Base-by-base conservation (phyloP, 2,797 vertebrate genomes). In the Sciurus vulgaris region DNA sequence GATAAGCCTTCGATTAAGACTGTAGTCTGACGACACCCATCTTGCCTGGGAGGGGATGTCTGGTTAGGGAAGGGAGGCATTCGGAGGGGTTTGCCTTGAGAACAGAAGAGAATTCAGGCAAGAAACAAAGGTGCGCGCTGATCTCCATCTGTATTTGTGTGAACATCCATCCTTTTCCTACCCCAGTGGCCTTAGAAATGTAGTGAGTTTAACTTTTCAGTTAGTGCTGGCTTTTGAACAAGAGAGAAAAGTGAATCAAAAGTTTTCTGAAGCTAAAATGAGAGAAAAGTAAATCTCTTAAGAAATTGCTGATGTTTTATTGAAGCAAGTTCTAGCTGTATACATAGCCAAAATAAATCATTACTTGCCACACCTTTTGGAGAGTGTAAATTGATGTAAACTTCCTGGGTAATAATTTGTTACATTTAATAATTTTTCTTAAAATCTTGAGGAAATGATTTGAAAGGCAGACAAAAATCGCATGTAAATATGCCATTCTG, bases 381-480 rank as follows among this genome's bases (percentile, higher is more conserved):
- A 2, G 9, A 86, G 33, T 89, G 3, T 76, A 96, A 78, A 92
- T 89, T 93, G 49, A 69, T 82, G 86, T 74, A 61, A n/a, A 20
- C 35, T 78, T 95, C 24, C 70, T 54, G 4, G 20, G 22, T 89
- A 67, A 86, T 47, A 84, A 83, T 87, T 92, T 84, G 76, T 22
- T 63, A 79, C 24, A 51, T 89, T 84, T 83, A 93, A 14, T 56
- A 86, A 84, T 87, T 89, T 96, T 33, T 94, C 17, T 72, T 89
- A 89, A 95, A 92, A 72, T 96, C 59, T 78, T 87, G 35, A 93
- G 10, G 44, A 74, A 56, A 84, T 79, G 89, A 79, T 74, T 89
- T 90, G 72, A 95, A 84, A 87, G 72, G 59, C 35, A 92, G 88
- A 86, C 7, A 95, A 83, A 92, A 85, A 83, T 47, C 7, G 0